Conservation (phyloP, 2,113 vertebrate species). For the Psephotus haematonotus region DNA sequence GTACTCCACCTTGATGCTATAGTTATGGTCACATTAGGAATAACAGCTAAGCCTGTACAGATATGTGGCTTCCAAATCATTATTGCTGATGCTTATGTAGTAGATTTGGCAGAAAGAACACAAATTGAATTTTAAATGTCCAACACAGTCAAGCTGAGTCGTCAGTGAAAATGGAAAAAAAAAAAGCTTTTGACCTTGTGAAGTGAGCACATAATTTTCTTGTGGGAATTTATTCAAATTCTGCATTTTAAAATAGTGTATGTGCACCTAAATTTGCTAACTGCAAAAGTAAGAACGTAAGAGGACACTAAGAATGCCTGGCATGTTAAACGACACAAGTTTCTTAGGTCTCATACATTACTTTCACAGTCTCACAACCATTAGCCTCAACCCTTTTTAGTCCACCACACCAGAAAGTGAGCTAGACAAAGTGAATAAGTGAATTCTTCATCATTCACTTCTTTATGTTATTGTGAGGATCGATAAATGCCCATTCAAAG, state of each 20-base stretch:
- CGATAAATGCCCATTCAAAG: slow-evolving; percentile 66
- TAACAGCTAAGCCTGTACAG: neutral
- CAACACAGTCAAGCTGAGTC: neutral
- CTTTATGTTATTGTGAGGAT: slow-evolving; percentile 55
- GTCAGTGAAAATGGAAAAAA: neutral
- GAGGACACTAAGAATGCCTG: neutral
- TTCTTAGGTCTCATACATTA: slow-evolving; percentile 33
- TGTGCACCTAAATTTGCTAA: neutral
- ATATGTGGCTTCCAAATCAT: slow-evolving; percentile 26
- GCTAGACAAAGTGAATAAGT: slow-evolving; percentile 47
- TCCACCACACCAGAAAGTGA: slow-evolving; percentile 52
- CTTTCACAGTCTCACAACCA: neutral
- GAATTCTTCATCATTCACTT: slow-evolving; percentile 55
- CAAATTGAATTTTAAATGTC: slow-evolving; percentile 37
- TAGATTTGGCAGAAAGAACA: slow-evolving; percentile 43
- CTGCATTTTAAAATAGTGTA: slow-evolving; percentile 43
- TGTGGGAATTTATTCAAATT: slow-evolving; percentile 52
- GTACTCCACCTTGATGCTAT: neutral
- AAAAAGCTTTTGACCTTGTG: slow-evolving; percentile 25
- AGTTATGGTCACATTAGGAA: neutral
- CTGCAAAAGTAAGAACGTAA: neutral
- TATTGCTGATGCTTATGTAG: slow-evolving; percentile 27
- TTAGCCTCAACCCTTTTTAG: slow-evolving; percentile 53
- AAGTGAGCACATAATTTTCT: slow-evolving; percentile 24
- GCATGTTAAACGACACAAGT: neutral